Evolutionary conservation across 2,888 invertebrate species (phyloP), one percentile per base, ranked within the genome.

Genomic region (Saturnia pavonia): DNA sequence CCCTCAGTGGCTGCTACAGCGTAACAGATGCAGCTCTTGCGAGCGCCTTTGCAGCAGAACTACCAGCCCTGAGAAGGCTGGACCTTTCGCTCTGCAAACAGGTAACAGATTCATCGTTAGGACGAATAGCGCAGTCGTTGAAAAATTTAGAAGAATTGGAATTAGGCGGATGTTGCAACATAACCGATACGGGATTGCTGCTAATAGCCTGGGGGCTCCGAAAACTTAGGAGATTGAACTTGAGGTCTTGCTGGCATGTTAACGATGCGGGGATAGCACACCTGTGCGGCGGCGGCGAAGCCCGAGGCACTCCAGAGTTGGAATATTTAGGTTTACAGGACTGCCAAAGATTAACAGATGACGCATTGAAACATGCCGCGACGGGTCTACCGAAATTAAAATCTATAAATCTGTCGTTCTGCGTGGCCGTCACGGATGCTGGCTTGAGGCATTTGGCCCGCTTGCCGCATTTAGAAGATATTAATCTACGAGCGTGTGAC

Each of bases 81-180:
- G 97, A 99, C 89, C 94, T 99, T 70, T 98, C 98, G 67, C 93
- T 99, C 72, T 99, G 99, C 93, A 99, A 99, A 90, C 98, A 98
- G 94, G 97, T 99, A 73, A 98, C 98, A n/a, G 99, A 99, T 89
- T 96, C 96, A 43, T 97, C 98, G 69, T 94, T 99, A 42, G 96
- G 96, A 25, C 94, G 97, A 82, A 98, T 99, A 90, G 97, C 98
- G 65, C 97, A 97, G 86, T 96, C 96, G 82, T 91, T 98, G 68
- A 97, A 96, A 89, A 98, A 98, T 89, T 94, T 99, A 73, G 97
- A 98, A 85, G 96, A 96, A 45, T 92, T 99, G 70, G 98, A 99
- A 82, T 92, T 99, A 69, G 98, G 98, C 22, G 99, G 99, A 1
- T 99, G 99, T 89, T 96, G 97, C 85, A 97, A 97, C 87, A 96